Evolutionary conservation across 2,113 vertebrate species (phyloP).

Genomic region (Scomber colias): DNA sequence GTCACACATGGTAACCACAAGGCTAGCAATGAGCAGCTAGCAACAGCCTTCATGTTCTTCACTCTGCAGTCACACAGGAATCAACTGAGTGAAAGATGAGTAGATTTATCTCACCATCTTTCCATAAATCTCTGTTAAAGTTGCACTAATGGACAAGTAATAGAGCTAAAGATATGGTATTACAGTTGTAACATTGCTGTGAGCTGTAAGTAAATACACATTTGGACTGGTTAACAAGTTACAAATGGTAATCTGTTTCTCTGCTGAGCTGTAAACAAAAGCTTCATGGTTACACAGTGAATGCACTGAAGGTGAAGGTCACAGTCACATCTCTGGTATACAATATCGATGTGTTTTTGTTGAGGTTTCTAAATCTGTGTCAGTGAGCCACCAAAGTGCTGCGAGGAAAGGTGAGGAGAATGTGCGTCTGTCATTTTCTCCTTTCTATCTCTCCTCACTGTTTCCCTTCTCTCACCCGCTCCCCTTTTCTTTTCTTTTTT

Average conservation of each 20-base stretch:
- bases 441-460: neutral
- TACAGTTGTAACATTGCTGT: neutral
- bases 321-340: constrained; percentile 14
- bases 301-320: constrained; percentile 56
- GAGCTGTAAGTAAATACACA: neutral
- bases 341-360: constrained; percentile 60
- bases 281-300: neutral
- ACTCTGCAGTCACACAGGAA: neutral
- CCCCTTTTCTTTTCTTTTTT: constrained; percentile 60
- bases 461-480: neutral
- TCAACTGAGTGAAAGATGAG: neutral
- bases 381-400: constrained; percentile 28
- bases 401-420: constrained; percentile 52
- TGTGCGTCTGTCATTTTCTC: constrained; percentile 7
- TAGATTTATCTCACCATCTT: neutral
- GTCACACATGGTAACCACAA: constrained; percentile 71
- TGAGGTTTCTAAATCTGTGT: constrained; percentile 67
- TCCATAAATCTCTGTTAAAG: neutral
- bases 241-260: neutral
- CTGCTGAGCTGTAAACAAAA: neutral
- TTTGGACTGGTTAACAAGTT: neutral
- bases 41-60: constrained; percentile 37
- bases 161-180: neutral
- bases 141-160: neutral
- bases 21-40: constrained; percentile 30